Conservation (phyloP, 2,113 vertebrate genomes). For the Leuciscus idus region DNA sequence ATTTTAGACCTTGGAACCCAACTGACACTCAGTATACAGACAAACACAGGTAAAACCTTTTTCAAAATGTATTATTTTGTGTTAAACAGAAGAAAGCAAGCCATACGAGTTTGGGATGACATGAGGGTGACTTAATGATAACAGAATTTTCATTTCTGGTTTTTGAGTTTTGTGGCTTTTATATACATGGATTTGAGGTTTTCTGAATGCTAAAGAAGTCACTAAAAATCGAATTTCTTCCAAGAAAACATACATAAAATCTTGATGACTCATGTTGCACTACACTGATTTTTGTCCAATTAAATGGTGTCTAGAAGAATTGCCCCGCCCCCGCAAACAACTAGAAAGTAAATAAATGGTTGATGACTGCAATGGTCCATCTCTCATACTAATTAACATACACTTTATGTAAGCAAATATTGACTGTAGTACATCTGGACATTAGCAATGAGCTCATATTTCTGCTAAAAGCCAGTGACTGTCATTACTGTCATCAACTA, state of each 20-base stretch:
- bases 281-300: background rate
- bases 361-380: background rate
- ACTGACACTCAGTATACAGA: background rate
- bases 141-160: no score
- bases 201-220: no score
- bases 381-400: background rate
- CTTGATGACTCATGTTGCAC: no score
- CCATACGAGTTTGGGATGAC: no score
- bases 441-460: slow-evolving; percentile 58
- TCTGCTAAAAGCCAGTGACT: slow-evolving; percentile 58
- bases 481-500: slow-evolving; percentile 31
- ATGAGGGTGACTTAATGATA: no score
- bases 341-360: no score
- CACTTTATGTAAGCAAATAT: slow-evolving; percentile 6
- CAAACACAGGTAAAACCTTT: background rate
- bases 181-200: background rate
- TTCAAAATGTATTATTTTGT: background rate
- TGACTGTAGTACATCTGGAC: background rate
- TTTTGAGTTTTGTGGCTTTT: background rate
- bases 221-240: no score
- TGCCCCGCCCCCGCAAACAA: no score
- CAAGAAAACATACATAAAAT: no score
- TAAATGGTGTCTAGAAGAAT: background rate
- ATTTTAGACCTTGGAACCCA: background rate
- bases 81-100: background rate